Evolutionary conservation across 2,113 vertebrate species (phyloP), one percentile per base, ranked within the genome.

Genomic region (Mola mola): DNA sequence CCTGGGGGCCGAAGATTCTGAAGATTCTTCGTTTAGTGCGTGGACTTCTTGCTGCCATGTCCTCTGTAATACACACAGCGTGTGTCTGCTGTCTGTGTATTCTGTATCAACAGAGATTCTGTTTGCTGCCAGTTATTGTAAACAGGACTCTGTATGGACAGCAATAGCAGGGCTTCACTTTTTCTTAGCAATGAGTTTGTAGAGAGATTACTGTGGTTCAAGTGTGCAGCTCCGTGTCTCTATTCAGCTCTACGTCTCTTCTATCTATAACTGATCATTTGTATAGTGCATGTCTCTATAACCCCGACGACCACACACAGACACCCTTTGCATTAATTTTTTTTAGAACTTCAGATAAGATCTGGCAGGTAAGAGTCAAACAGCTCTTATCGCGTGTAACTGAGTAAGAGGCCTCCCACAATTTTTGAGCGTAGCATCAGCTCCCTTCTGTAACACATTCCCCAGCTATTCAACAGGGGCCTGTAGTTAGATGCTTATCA

Each of bases 41-140:
- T 75, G 47, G 74, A 44, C 63, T 76, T 42, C 36, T 65, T 69
- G 76, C 74, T 82, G 80, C 82, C 82, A 75, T 75, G 72, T 74
- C 61, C 28, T 71, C 66, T 38, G 2, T 75, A 64, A 81, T 49
- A 57, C 75, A 81, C 49, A 73, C 69, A 81, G 79, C 69, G 76
- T 69, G 55, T 43, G 72, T 85, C 75, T 83, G 71, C 70, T 83
- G 65, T 72, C 72, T 76, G 72, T 71, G 28, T 75, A 44, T 62
- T 22, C 75, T 79, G 49, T 69, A 66, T 83, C 70, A 83, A 73
- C 70, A 75, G 34, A 56, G 55, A 10, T 72, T 69, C 48, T 62
- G 50, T 65, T 66, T 51, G 43, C 59, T 72, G 58, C 73, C 76
- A 72, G 66, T 56, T 58, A 48, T 52, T 59, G 69, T 67, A 83